These are phyloP conservation scores for Drosophila busckii DNA, from an alignment of 1,140 invertebrate species.

Conservation along the genomic window DNA sequence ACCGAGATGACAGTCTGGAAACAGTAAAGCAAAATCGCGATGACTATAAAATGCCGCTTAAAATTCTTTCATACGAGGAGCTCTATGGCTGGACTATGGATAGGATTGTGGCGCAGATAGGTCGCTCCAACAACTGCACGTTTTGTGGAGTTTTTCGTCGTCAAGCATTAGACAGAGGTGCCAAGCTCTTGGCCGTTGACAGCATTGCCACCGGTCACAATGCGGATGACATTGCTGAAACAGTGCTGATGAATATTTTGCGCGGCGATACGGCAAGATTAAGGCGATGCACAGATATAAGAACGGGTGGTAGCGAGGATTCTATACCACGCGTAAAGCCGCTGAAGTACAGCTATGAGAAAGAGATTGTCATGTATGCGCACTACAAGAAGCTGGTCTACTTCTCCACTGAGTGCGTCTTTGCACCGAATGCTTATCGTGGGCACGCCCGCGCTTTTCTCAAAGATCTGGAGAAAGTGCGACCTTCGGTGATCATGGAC, in stretches of 20 bases:
- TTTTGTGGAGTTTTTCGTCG: constrained; percentile 98
- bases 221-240: constrained; percentile 99
- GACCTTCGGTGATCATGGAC: constrained; percentile 96
- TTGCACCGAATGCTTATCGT: constrained; percentile 98
- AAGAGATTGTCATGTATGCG: constrained; percentile 99
- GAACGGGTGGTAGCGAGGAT: constrained; percentile 91
- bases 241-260: constrained; percentile 98
- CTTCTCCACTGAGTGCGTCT: constrained; percentile 99
- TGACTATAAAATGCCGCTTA: constrained; percentile 96
- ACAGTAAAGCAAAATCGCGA: constrained; percentile 96
- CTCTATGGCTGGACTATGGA: constrained; percentile 99
- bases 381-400: constrained; percentile 98
- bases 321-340: constrained; percentile 96
- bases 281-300: constrained; percentile 92
- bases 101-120: constrained; percentile 96
- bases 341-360: constrained; percentile 99
- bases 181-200: constrained; percentile 90
- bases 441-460: constrained; percentile 95
- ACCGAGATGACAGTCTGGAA: constrained; percentile 98
- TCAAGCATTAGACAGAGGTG: constrained; percentile 97
- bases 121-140: constrained; percentile 98
- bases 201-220: constrained; percentile 99
- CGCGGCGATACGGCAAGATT: constrained; percentile 97
- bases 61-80: constrained; percentile 98
- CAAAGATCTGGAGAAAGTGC: constrained; percentile 97